Conservation (phyloP, 2,113 vertebrate species). For the Neomonachus schauinslandi region DNA sequence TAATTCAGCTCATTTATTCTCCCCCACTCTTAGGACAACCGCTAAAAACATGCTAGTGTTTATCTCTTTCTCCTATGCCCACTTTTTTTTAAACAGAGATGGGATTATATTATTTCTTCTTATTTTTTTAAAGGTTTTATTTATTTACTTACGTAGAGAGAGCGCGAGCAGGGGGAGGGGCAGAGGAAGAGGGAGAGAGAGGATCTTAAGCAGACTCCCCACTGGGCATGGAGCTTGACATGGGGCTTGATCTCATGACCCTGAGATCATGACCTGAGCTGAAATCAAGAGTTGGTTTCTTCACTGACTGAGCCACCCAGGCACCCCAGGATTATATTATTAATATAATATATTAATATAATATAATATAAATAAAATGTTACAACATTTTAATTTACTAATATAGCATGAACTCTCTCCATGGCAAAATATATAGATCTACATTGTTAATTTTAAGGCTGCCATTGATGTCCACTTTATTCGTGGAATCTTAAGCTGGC, state of each 20-base stretch:
- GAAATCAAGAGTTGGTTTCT: neutral
- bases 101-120: neutral
- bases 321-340: neutral
- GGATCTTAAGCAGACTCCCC: neutral
- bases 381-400: neutral
- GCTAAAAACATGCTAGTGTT: neutral
- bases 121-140: neutral
- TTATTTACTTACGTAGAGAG: neutral
- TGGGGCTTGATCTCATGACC: neutral
- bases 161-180: neutral
- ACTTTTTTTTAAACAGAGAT: neutral
- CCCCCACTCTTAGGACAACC: neutral
- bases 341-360: neutral
- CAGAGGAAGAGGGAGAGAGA: neutral
- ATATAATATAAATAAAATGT: no score
- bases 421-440: neutral
- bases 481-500: neutral
- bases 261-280: neutral
- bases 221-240: neutral
- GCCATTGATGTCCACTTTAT: no score
- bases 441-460: neutral
- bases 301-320: neutral
- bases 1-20: neutral
- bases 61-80: neutral
- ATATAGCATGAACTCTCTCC: neutral